Percentiles rank a stretch among this genome's conserved stretches.
phyloP scores from a whole-genome alignment of 2,797 vertebrate genomes.

The Cetoscarus ocellatus region DNA sequence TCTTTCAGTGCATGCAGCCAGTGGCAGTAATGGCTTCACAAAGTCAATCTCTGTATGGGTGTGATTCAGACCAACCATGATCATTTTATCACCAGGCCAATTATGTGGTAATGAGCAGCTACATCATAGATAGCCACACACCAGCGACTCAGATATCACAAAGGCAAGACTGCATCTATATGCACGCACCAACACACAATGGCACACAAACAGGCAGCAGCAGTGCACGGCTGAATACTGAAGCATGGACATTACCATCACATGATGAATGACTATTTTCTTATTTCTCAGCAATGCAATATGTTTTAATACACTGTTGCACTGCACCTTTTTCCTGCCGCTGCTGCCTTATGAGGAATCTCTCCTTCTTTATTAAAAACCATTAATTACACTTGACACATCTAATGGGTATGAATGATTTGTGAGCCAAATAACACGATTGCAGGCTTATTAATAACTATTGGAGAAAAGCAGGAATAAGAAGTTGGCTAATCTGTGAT shows the following conservation, averaged over 20 bases:
- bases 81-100: constrained; percentile 73
- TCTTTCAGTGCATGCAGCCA: constrained; percentile 30
- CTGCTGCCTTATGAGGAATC: constrained; percentile 62
- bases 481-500: constrained; percentile 53
- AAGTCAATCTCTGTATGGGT: constrained; percentile 45
- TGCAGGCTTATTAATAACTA: constrained; percentile 74
- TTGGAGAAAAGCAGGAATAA: constrained; percentile 46
- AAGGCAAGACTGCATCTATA: constrained; percentile 12
- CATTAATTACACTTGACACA: constrained; percentile 80
- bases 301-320: constrained; percentile 79
- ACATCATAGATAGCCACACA: constrained; percentile 71
- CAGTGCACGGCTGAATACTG: constrained; percentile 64
- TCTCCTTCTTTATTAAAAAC: constrained; percentile 82
- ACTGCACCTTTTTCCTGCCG: constrained; percentile 62
- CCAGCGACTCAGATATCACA: constrained; percentile 46
- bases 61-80: constrained; percentile 65
- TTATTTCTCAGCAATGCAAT: constrained; percentile 75
- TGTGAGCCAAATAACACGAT: constrained; percentile 67
- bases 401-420: constrained; percentile 75
- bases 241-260: constrained; percentile 73
- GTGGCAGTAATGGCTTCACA: constrained; percentile 48
- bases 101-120: constrained; percentile 81
- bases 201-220: constrained; percentile 28
- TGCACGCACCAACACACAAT: background rate
- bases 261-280: constrained; percentile 81